Evolutionary conservation across 2,797 vertebrate genomes (phyloP), one percentile per base, ranked within the genome.

Genomic region (Xenentodon cancila): DNA sequence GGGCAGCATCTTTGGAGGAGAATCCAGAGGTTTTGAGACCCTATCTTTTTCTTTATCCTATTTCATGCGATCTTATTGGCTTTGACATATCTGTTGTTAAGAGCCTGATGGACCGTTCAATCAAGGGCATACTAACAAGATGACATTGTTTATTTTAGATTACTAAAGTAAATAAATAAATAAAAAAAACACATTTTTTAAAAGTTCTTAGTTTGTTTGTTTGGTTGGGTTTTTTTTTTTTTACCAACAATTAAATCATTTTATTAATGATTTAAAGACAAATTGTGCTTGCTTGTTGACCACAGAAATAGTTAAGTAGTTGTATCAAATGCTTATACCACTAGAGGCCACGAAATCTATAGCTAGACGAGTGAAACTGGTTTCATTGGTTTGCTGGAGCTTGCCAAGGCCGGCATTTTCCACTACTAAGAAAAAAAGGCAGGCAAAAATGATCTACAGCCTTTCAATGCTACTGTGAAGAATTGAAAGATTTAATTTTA

Each of bases 401-500:
- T 74, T 88, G 86, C 80, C 81, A 73, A 79, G 75, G 68, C 74
- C 73, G 82, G 75, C 56, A 83, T 73, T 83, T 84, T 84, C 51
- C 51, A 52, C 55, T 75, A 64, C 77, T 80, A 45, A 62, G 60
- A 46, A 76, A 40, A 69, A 75, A 63, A 82, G 77, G 68, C 80
- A 78, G 69, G 62, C 66, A 69, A 76, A 76, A 82, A 65, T 68
- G 68, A 74, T 53, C 77, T 76, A 51, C 58, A 79, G 55, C 67
- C 42, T 84, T 46, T 65, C 42, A 20, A 59, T 57, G 42, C 68
- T 57, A 15, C 63, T 54, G 20, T 1, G 15, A 83, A 77, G 58
- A 82, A 80, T 84, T 79, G 73, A 75, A 84, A 89, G 81, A 68
- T 86, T 67, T 56, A 69, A 89, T 77, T 75, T 49, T 68, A 79